phyloP scores from a whole-genome alignment of 2,113 vertebrate genomes.

The Electrona antarctica region DNA sequence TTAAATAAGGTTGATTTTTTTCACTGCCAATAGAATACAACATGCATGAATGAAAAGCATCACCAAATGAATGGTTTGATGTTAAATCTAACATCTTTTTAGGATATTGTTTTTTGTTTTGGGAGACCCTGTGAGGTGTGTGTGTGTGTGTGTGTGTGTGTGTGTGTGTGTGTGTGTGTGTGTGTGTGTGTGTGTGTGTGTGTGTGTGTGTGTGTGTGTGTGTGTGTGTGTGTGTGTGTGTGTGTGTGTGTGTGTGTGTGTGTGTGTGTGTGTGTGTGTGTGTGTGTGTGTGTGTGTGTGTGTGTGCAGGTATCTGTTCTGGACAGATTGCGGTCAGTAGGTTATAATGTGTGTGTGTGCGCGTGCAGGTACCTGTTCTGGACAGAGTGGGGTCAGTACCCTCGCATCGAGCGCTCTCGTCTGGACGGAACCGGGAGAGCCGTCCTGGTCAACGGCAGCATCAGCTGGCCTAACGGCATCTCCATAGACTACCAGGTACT shows the following conservation, averaged over 20 bases:
- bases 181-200: neutral
- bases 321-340: constrained; percentile 99
- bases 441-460: constrained; percentile 92
- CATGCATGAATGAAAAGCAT: too few relatives aligned
- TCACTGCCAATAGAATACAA: too few relatives aligned
- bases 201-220: neutral
- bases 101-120: too few relatives aligned
- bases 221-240: neutral
- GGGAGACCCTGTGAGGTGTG: too few relatives aligned
- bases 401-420: constrained; percentile 92
- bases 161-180: neutral
- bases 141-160: neutral
- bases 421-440: constrained; percentile 88
- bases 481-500: constrained; percentile 76
- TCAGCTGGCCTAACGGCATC: constrained; percentile 98
- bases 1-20: too few relatives aligned
- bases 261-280: neutral
- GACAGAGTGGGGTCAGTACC: constrained; percentile 98
- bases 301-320: constrained; percentile 89
- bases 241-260: neutral
- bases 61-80: too few relatives aligned
- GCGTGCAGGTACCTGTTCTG: constrained; percentile 91
- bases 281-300: neutral
- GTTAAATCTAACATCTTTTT: too few relatives aligned
- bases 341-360: constrained; percentile 24